Evolutionary conservation across 2,113 vertebrate species (phyloP), one percentile per base, ranked within the genome.

Genomic region (Clarias magur): DNA sequence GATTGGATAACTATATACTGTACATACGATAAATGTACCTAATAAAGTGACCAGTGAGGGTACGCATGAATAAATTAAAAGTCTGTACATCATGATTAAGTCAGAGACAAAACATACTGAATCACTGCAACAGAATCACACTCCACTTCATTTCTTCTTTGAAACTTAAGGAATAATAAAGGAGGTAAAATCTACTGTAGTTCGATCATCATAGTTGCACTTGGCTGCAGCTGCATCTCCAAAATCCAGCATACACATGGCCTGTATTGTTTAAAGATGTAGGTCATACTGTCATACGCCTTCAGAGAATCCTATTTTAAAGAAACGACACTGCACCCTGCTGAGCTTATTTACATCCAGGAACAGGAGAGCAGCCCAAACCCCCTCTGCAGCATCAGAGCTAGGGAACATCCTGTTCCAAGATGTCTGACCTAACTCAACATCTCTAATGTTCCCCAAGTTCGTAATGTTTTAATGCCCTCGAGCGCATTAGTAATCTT

Each of bases 1-100:
- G 60, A 63, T 27, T 67, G 65, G n/a, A 67, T 6, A 67, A 67
- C n/a, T 30, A 13, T 27, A 67, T 48, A 48, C 48, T 48, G 6
- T 42, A 42, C 3, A 42, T 42, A 6, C 42, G 4, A 6, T 27
- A 15, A 67, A 67, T 67, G 65, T 15, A 30, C 65, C n/a, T 67
- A 15, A 67, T 30, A 67, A 67, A 67, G n/a, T 27, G 65, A 6
- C 65, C n/a, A 30, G 65, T 30, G 10, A 30, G 65, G 42, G 27
- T 16, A 38, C 10, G 85, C 67, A 82, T 63, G 8, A 76, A 81
- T 65, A 84, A 86, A 73, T 83, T 80, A 89, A 63, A 78, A 86
- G 54, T 34, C 72, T 83, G 59, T 84, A 89, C 54, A 88, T 81
- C 19, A 59, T 83, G 80, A 84, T 60, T 76, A 2, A 82, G 9